Conservation (phyloP, 1,140 invertebrate genomes). For the Plutomurus gul region DNA sequence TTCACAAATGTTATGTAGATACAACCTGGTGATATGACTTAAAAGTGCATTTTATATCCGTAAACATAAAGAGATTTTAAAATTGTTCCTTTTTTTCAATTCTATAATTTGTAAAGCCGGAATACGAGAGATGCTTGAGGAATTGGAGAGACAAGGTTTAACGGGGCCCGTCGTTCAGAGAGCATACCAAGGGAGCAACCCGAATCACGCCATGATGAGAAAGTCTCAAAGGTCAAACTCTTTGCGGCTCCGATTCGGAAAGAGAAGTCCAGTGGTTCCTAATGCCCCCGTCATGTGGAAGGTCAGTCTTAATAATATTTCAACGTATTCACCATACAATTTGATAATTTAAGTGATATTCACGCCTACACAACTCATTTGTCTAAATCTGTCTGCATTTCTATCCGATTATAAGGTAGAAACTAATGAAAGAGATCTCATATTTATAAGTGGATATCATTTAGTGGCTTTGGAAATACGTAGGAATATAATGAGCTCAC, state of each 20-base stretch:
- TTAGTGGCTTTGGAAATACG: no score
- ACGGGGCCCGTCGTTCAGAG: conserved; percentile 48
- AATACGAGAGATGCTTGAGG: conserved; percentile 51
- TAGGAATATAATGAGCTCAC: no score
- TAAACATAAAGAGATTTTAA: background rate
- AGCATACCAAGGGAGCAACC: conserved; percentile 31
- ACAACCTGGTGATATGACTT: background rate
- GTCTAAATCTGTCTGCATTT: background rate
- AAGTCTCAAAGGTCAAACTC: conserved; percentile 53
- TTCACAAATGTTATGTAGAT: no score
- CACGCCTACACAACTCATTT: background rate
- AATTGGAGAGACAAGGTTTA: conserved; percentile 52
- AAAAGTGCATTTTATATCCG: background rate
- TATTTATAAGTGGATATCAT: no score
- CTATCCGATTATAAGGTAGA: no score
- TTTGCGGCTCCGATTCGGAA: conserved; percentile 52
- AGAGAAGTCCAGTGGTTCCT: conserved; percentile 40
- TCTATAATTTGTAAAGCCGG: conserved; percentile 35
- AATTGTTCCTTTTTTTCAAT: background rate
- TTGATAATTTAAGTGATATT: background rate
- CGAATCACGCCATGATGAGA: conserved; percentile 48
- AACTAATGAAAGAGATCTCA: no score
- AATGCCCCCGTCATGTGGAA: conserved; percentile 38
- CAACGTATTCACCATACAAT: background rate
- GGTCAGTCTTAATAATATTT: background rate